Conservation (phyloP, 2,113 vertebrate genomes). For the Jaculus jaculus region DNA sequence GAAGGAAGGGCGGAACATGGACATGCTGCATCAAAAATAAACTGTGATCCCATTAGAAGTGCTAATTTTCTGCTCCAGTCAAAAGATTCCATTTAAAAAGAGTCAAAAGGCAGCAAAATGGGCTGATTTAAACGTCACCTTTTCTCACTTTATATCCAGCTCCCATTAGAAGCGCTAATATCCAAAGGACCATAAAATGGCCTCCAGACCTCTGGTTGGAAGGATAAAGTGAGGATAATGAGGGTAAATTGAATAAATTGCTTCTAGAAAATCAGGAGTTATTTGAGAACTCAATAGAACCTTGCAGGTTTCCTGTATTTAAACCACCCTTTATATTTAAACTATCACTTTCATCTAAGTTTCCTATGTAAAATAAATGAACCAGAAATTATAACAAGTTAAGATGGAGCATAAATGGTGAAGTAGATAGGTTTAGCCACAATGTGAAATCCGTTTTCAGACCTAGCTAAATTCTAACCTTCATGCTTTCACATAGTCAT, state of each 20-base stretch:
- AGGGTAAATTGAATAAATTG: constrained; percentile 68
- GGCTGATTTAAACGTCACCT: constrained; percentile 55
- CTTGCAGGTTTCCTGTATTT: constrained; percentile 57
- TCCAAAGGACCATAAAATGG: constrained; percentile 33
- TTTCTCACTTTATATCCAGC: constrained; percentile 25
- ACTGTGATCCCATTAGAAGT: constrained; percentile 54
- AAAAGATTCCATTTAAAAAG: constrained; percentile 60
- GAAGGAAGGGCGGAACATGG: constrained; percentile 49
- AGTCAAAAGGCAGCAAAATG: constrained; percentile 51
- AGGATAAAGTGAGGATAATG: constrained; percentile 65
- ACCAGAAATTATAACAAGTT: constrained; percentile 65
- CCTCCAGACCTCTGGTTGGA: constrained; percentile 47
- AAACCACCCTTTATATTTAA: constrained; percentile 61
- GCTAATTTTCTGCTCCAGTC: constrained; percentile 55
- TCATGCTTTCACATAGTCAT: constrained; percentile 32
- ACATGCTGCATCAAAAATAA: constrained; percentile 61
- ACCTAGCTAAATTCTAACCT: constrained; percentile 41
- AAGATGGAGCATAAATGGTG: constrained; percentile 4
- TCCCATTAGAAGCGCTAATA: constrained; percentile 53
- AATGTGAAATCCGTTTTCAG: constrained; percentile 59
- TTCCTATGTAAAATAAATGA: constrained; percentile 71
- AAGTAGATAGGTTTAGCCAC: constrained; percentile 51
- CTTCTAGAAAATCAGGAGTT: constrained; percentile 67
- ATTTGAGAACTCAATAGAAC: constrained; percentile 71
- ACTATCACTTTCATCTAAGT: constrained; percentile 54